phyloP scores from a whole-genome alignment of 2,797 vertebrate species.

The Anguilla anguilla region DNA sequence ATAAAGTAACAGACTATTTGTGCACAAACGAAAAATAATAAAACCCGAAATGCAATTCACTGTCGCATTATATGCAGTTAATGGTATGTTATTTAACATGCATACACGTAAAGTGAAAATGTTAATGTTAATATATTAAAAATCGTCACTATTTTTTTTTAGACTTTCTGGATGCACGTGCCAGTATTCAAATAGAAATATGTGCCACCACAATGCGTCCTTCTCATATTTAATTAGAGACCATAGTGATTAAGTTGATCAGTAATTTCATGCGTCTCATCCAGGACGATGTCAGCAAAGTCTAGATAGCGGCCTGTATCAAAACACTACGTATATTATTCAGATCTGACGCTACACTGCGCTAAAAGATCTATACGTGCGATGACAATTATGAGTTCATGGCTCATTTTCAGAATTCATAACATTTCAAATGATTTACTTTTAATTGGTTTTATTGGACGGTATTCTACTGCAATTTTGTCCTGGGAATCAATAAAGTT shows the following conservation, averaged over 20 bases:
- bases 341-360: background rate
- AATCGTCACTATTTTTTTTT: background rate
- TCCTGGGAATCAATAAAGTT: no score
- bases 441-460: background rate
- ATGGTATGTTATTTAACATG: background rate
- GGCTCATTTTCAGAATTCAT: background rate
- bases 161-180: background rate
- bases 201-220: background rate
- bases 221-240: background rate
- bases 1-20: background rate
- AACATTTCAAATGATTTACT: background rate
- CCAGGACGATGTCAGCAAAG: background rate
- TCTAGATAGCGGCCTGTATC: background rate
- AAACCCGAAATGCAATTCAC: background rate
- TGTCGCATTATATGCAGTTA: no score
- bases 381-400: background rate
- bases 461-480: no score
- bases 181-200: background rate
- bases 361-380: background rate
- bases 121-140: background rate
- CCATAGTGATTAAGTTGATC: background rate
- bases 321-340: background rate
- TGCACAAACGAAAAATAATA: background rate
- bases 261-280: background rate
- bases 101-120: background rate